Conservation (phyloP, 2,797 vertebrate species). For the Sebastes cheni region DNA sequence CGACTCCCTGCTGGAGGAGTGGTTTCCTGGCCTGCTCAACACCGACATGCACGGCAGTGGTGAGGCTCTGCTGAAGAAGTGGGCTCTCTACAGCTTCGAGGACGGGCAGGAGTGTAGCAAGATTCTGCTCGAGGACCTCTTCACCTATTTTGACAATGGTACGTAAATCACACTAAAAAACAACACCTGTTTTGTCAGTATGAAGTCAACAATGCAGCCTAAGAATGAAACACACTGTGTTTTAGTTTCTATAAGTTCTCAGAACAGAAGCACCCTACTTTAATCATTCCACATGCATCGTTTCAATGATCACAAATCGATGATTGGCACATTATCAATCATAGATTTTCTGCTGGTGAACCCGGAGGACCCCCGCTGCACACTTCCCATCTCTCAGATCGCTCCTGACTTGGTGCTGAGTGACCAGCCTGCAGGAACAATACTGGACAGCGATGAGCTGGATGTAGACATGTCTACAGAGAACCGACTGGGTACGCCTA, state of each 20-base stretch:
- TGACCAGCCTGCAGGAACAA: conserved; percentile 90
- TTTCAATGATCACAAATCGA: background rate
- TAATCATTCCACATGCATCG: background rate
- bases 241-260: background rate
- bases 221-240: background rate
- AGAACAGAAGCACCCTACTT: background rate
- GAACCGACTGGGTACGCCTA: conserved; percentile 87
- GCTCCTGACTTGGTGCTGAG: conserved; percentile 92
- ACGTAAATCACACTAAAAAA: background rate
- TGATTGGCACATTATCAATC: background rate
- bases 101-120: conserved; percentile 88
- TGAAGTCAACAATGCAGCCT: background rate
- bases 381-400: conserved; percentile 91
- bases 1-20: conserved; percentile 97
- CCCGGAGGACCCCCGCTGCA: conserved; percentile 84
- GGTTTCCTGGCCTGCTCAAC: conserved; percentile 93
- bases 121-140: conserved; percentile 93
- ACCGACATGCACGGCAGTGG: conserved; percentile 93
- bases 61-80: conserved; percentile 94
- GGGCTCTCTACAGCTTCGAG: conserved; percentile 93
- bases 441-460: conserved; percentile 88
- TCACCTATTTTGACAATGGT: conserved; percentile 87
- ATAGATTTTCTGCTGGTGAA: conserved; percentile 89
- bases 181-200: background rate
- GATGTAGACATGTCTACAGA: conserved; percentile 88